These are phyloP conservation scores for Stegodyphus mimosarum DNA, from an alignment of 1,140 invertebrate species.

Conservation along the genomic window DNA sequence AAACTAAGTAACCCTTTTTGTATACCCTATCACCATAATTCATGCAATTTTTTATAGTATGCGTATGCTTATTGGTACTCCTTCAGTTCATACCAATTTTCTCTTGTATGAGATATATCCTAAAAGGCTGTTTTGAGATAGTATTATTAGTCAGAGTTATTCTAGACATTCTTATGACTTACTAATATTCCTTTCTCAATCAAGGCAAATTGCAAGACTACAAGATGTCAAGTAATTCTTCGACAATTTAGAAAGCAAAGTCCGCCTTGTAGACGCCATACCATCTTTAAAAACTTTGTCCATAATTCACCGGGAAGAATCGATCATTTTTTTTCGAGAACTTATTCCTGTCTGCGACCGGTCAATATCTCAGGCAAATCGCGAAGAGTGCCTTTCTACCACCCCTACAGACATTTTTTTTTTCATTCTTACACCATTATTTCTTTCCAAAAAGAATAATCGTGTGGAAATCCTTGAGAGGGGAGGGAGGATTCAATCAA, in stretches of 20 bases:
- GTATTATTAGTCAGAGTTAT: too few relatives aligned
- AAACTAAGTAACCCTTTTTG: too few relatives aligned
- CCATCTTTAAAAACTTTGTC: neutral
- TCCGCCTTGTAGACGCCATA: neutral
- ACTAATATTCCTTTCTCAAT: too few relatives aligned
- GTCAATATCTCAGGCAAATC: constrained; percentile 42
- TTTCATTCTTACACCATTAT: constrained; percentile 2
- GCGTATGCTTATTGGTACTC: too few relatives aligned
- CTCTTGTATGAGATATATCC: too few relatives aligned
- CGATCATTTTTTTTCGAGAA: neutral
- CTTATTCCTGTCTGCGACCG: constrained; percentile 19
- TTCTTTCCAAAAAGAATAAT: constrained; percentile 46
- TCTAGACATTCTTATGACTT: too few relatives aligned
- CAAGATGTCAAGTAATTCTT: too few relatives aligned
- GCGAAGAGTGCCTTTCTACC: neutral
- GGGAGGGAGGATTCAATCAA: constrained; percentile 22
- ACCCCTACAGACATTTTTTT: neutral
- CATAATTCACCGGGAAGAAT: neutral
- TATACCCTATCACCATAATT: too few relatives aligned
- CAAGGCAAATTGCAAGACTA: too few relatives aligned
- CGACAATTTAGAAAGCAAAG: neutral
- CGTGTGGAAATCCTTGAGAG: constrained; percentile 17
- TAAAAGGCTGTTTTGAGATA: too few relatives aligned
- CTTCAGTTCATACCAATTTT: too few relatives aligned
- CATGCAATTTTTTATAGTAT: too few relatives aligned